Evolutionary conservation across 1,140 invertebrate genomes (phyloP).

Genomic region (Panulirus ornatus): DNA sequence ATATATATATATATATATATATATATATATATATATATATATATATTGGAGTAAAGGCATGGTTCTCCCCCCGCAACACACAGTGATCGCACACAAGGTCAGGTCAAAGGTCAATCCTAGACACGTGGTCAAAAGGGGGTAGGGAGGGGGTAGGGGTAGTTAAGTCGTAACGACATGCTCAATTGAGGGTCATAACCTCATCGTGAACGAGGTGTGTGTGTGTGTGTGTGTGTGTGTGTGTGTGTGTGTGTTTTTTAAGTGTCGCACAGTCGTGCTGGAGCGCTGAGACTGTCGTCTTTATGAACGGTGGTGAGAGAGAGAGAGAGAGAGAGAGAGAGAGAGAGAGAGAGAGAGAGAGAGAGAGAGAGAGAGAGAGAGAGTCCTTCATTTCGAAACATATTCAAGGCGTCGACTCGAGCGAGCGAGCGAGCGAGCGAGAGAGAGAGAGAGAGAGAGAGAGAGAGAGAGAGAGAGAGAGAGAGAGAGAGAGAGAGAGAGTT

Average conservation of each 20-base stretch:
- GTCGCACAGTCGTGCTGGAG: background rate
- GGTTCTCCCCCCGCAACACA: too few relatives aligned
- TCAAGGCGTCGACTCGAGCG: too few relatives aligned
- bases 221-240: too few relatives aligned
- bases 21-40: too few relatives aligned
- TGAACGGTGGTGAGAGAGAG: background rate
- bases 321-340: background rate
- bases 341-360: background rate
- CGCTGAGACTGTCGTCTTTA: background rate
- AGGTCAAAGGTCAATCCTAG: too few relatives aligned
- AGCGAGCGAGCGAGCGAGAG: too few relatives aligned
- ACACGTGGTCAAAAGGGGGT: too few relatives aligned
- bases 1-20: too few relatives aligned
- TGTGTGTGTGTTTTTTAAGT: background rate
- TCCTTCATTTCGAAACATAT: background rate
- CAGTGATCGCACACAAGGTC: too few relatives aligned
- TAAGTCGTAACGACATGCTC: background rate
- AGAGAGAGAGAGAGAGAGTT: conserved; percentile 21
- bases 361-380: background rate
- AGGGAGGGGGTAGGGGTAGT: background rate
- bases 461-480: conserved; percentile 17
- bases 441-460: conserved; percentile 19
- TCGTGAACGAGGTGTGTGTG: too few relatives aligned
- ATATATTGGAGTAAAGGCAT: too few relatives aligned
- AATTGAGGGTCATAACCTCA: background rate